A percentile compares a stretch with the other conserved stretches of the same genome.
These are phyloP conservation scores for Syrphus vitripennis DNA, from an alignment of 2,888 invertebrate genomes.

Conservation along the genomic window DNA sequence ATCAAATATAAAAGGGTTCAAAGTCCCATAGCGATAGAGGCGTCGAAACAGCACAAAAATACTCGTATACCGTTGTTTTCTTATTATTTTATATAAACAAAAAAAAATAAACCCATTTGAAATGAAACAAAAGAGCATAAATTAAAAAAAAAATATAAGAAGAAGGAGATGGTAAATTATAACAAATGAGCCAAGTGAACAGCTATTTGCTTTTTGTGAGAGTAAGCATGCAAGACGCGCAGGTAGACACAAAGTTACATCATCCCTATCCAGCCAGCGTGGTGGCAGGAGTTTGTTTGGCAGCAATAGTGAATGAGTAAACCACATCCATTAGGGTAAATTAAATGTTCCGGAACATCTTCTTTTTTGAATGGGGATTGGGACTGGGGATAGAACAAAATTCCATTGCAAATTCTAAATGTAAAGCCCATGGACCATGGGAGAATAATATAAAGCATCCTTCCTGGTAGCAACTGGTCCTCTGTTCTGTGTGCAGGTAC, in stretches of 20 bases:
- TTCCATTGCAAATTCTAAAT: neutral
- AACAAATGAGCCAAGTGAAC: constrained; percentile 41
- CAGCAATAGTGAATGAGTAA: neutral
- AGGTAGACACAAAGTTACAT: neutral
- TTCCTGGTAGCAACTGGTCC: neutral
- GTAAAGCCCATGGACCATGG: neutral
- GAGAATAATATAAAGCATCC: neutral
- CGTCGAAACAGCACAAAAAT: neutral
- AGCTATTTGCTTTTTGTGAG: constrained; percentile 31
- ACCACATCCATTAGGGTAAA: constrained; percentile 61
- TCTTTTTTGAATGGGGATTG: neutral
- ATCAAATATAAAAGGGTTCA: neutral
- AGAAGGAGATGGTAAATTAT: neutral
- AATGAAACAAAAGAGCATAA: constrained; percentile 12
- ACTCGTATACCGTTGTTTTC: neutral
- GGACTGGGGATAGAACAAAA: neutral
- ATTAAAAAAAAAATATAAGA: constrained; percentile 2
- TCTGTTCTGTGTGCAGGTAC: neutral
- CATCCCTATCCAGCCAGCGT: neutral
- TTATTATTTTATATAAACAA: neutral
- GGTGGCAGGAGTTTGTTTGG: neutral
- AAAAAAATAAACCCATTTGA: constrained; percentile 8
- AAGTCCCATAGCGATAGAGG: neutral
- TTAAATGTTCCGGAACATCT: constrained; percentile 45
- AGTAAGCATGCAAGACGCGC: neutral